Evolutionary conservation across 1,140 invertebrate genomes (phyloP).

Genomic region (Drosophila ficusphila): DNA sequence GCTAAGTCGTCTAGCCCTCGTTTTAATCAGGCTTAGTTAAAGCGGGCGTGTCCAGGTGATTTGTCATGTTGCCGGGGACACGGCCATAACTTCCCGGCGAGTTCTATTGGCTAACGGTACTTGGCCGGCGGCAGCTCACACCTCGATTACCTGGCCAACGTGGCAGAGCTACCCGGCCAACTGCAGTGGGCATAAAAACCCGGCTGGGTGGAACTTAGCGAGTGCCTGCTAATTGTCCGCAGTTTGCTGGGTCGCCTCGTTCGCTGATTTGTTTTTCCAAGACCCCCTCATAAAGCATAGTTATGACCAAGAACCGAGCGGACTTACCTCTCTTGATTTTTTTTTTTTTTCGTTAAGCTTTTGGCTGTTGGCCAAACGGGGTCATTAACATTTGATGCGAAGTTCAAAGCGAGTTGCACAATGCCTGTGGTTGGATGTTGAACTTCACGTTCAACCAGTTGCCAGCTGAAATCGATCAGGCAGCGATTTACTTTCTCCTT

Average conservation of each 20-base stretch:
- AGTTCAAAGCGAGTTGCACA: slow-evolving; percentile 68
- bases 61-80: slow-evolving; percentile 39
- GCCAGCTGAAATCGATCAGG: slow-evolving; percentile 42
- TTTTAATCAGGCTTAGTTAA: slow-evolving; percentile 30
- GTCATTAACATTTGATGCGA: slow-evolving; percentile 71
- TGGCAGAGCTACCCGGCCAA: too few relatives aligned
- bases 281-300: slow-evolving; percentile 42
- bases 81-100: slow-evolving; percentile 35
- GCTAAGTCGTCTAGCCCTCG: slow-evolving; percentile 34
- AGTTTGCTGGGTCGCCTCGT: slow-evolving; percentile 46
- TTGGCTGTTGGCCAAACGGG: slow-evolving; percentile 45
- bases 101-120: slow-evolving; percentile 57
- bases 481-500: slow-evolving; percentile 72
- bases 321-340: slow-evolving; percentile 3
- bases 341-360: not conserved
- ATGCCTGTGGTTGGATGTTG: slow-evolving; percentile 39
- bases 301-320: slow-evolving; percentile 48
- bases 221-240: slow-evolving; percentile 58
- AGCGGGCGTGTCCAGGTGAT: slow-evolving; percentile 48
- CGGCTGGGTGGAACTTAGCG: slow-evolving; percentile 47
- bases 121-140: slow-evolving; percentile 36
- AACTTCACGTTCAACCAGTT: slow-evolving; percentile 70
- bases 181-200: slow-evolving; percentile 40
- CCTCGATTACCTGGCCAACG: slow-evolving; percentile 22
- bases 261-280: slow-evolving; percentile 41